Evolutionary conservation across 2,888 invertebrate genomes (phyloP), one percentile per base, ranked within the genome.

Genomic region (Drosophila falleni): DNA sequence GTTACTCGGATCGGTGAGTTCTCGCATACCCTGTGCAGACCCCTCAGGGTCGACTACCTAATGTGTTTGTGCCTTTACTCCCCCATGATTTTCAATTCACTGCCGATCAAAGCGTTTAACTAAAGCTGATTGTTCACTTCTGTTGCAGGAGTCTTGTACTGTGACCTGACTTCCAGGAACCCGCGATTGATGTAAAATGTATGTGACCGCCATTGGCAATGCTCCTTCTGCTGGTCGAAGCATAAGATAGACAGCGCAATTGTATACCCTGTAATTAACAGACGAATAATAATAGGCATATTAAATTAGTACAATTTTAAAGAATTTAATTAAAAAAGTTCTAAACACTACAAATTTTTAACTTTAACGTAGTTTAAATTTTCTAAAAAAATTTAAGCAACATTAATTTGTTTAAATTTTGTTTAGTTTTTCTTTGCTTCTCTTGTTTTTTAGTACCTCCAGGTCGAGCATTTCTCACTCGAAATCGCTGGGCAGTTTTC

Each of bases 141-240:
- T 41, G 4, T 47, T 39, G 39, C 33, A 19, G 19, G 33, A 13
- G 29, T 8, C 16, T 39, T 44, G 29, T 69, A 8, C 23, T 19
- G 29, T 41, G 53, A n/a, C 26, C 42, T 39, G 33, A n/a, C 44
- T 64, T 61, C 71, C 51, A 56, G 56, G 80, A 86, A 85, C 47
- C 59, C 16, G 26, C 46, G 58, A 82, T 71, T 79, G 71, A 86
- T 86, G 82, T 86, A 79, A 86, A 82, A 82, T 86, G 82, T 63
- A 70, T 68, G 60, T 58, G 54, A 63, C 62, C 50, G 60, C 44
- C 56, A 31, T 15, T 58, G 61, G 54, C 62, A 37, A 15, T 44
- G 13, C 10, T 16, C n/a, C 55, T 10, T 13, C 9, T 19, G n/a
- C 6, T 1, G 39, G n/a, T 19, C 33, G 10, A 15, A 31, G 46